These are phyloP conservation scores for Mallotus villosus DNA, from an alignment of 2,797 vertebrate genomes.

Conservation along the genomic window DNA sequence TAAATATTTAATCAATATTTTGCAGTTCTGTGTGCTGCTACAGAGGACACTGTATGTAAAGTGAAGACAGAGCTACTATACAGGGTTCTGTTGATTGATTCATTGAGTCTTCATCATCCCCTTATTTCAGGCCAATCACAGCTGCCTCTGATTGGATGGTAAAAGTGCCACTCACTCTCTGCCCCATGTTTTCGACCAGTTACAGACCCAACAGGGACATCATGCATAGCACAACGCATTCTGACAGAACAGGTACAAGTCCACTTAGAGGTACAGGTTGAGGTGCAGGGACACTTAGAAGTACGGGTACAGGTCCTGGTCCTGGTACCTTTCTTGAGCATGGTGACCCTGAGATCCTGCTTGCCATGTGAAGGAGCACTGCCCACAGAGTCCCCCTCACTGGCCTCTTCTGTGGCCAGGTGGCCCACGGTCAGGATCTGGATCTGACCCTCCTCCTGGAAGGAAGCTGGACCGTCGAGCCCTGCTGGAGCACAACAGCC, in stretches of 20 bases:
- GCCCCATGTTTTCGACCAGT: background rate
- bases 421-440: constrained; percentile 91
- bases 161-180: constrained; percentile 23
- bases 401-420: constrained; percentile 73
- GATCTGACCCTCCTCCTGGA: constrained; percentile 87
- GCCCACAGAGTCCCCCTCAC: constrained; percentile 80
- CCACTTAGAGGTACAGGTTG: background rate
- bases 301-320: background rate
- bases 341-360: constrained; percentile 90
- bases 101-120: background rate
- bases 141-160: background rate
- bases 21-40: too few species aligned
- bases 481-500: constrained; percentile 70
- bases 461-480: constrained; percentile 84
- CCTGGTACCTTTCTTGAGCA: constrained; percentile 94
- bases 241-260: background rate
- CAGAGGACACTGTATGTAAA: too few species aligned
- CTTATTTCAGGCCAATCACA: background rate
- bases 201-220: background rate
- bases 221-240: background rate
- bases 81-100: background rate
- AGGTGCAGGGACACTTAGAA: background rate
- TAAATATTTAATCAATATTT: too few species aligned
- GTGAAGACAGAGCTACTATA: background rate
- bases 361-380: constrained; percentile 83